Percentiles rank a stretch among this genome's conserved stretches.
These are phyloP conservation scores for Phocoena sinus DNA, from an alignment of 2,113 vertebrate genomes.

Conservation along the genomic window DNA sequence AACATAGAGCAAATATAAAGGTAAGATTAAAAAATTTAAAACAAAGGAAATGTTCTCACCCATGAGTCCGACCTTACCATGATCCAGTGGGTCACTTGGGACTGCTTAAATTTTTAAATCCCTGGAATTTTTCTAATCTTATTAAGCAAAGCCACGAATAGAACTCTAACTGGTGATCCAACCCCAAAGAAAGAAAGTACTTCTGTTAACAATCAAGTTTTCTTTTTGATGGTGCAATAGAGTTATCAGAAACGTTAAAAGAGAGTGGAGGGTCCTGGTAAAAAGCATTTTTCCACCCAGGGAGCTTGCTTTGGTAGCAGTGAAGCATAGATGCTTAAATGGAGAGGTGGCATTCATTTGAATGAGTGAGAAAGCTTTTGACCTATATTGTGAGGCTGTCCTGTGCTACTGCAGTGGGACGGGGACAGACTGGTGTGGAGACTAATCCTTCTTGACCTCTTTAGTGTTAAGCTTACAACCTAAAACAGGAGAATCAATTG, in stretches of 20 bases:
- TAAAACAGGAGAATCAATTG: slow-evolving; percentile 14
- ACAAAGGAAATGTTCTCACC: not conserved
- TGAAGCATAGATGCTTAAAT: not conserved
- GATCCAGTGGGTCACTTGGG: not conserved
- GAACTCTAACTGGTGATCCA: not conserved
- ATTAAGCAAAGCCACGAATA: not conserved
- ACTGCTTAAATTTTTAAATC: not conserved
- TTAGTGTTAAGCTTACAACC: not conserved
- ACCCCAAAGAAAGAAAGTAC: not conserved
- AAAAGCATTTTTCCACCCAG: not conserved
- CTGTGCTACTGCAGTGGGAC: not conserved
- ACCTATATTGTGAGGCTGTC: not conserved
- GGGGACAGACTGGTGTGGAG: not conserved
- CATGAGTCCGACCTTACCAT: not conserved
- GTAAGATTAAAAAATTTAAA: not conserved
- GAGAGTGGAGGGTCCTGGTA: not conserved
- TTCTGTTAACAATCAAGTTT: not conserved
- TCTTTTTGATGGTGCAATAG: not conserved
- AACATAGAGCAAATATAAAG: not conserved
- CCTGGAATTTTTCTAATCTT: not conserved
- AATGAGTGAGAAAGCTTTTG: not conserved
- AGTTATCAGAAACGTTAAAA: not conserved
- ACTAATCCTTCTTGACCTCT: not conserved
- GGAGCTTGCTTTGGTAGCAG: not conserved
- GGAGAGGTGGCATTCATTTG: not conserved